Base-by-base conservation (phyloP, 1,140 invertebrate genomes). In the Brachionus koreanus region DNA sequence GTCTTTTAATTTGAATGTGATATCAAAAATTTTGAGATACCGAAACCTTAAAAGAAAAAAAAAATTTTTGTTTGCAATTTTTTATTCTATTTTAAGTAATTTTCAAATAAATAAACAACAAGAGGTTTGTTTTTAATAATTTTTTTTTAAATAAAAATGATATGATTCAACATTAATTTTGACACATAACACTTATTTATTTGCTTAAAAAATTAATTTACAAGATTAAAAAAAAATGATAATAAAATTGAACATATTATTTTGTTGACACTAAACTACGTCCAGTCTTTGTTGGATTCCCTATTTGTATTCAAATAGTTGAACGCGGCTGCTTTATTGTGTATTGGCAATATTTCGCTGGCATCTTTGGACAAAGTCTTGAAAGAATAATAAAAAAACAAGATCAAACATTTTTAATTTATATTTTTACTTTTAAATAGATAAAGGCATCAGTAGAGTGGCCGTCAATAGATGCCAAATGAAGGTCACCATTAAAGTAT, bases 401-500 rank as follows among this genome's bases (percentile, higher is more conserved):
- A 16, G 3, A 9, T 19, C 19, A 23, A 16, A n/a, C 25, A 10
- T 35, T 16, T 69, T 69, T 16, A 1, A n/a, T 6, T 9, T 37
- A 0, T 16, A 16, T 7, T 35, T 46, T 49, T 77, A 77, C 95
- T 92, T 98, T 99, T 82, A 99, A 89, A 88, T 97, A 99, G 83
- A 99, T 93, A 52, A 95, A 92, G 7, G 97, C 95, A 89, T 99
- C 97, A 0, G 97, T 98, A 6, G 97, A 97, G 87, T 93, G 94
- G 0, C 97, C 97, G 86, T 99, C 97, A 87, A 94, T 95, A 1
- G 96, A 97, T 49, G 94, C 91, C 1, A 99, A 88, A 35, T 93
- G 92, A 29, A 99, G 90, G 88, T 99, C 97, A 0, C 97, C 97
- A 85, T 98, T 95, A 89, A 99, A 97, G 90, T 98, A 99, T 77